Evolutionary conservation across 2,888 invertebrate species (phyloP), one percentile per base, ranked within the genome.

Genomic region (Microctonus aethiopoides): DNA sequence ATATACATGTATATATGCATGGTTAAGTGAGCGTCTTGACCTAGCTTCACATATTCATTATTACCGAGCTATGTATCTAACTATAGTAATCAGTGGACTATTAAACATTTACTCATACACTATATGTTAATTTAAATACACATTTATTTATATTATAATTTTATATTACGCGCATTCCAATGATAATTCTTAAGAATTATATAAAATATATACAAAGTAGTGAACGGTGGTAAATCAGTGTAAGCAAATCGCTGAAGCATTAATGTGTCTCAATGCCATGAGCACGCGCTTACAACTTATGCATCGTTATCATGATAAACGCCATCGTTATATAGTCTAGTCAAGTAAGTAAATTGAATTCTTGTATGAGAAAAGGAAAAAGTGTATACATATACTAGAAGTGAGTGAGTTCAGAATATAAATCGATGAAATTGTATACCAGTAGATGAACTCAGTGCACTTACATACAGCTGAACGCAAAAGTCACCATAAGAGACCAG

Each of bases 11-110:
- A n/a, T 20, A 46, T 46, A 16, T 6, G 46, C 16, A n/a, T 16
- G 46, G 16, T 46, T n/a, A 16, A 46, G 16, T 46, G 46, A 1
- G 61, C 76, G 73, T 78, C 76, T 78, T 78, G 78, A 78, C 79
- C 78, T 76, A 78, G 74, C 75, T 71, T 65, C 24, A 54, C 32
- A 51, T 64, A 54, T 34, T 64, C 34, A 24, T 64, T 64, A 34
- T 54, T 64, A 13, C 34, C 16, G n/a, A n/a, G n/a, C n/a, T n/a
- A n/a, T 29, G 22, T 3, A 34, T 57, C 9, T 29, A 36, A 13
- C 26, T 22, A 16, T 9, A 54, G 34, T 20, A 64, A 20, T 54
- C 46, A 16, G 5, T 4, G 20, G 20, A 26, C 56, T 29, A 56
- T 56, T n/a, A 11, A 20, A 46, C 59, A 34, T 59, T 22, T n/a